phyloP scores from a whole-genome alignment of 2,888 invertebrate genomes.

The Chloromyia formosa region DNA sequence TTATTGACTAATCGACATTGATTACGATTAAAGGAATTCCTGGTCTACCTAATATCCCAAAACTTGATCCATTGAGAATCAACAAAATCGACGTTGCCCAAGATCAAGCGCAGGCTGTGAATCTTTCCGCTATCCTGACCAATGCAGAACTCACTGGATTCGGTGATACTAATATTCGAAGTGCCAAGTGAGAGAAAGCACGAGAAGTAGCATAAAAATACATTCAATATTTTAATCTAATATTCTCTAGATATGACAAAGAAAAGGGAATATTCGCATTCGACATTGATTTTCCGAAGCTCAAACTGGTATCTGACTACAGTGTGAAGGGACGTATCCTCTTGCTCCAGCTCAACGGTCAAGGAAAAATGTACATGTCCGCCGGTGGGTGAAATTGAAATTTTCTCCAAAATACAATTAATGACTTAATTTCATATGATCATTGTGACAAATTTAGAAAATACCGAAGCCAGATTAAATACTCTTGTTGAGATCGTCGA shows the following conservation, averaged over 20 bases:
- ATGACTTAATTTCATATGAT: background rate
- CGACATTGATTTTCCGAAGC: slow-evolving; percentile 68
- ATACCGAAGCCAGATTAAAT: slow-evolving; percentile 73
- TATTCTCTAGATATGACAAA: slow-evolving; percentile 18
- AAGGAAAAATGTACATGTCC: slow-evolving; percentile 69
- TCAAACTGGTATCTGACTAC: slow-evolving; percentile 76
- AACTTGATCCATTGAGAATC: slow-evolving; percentile 74
- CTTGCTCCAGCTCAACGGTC: slow-evolving; percentile 74
- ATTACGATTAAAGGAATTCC: slow-evolving; percentile 57
- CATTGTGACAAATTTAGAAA: slow-evolving; percentile 63
- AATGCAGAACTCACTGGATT: slow-evolving; percentile 75
- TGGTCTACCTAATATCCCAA: slow-evolving; percentile 66
- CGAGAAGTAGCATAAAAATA: background rate
- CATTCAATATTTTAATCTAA: background rate
- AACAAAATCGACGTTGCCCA: slow-evolving; percentile 75
- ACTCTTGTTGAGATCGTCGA: slow-evolving; percentile 73
- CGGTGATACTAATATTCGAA: slow-evolving; percentile 71
- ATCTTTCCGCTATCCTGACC: slow-evolving; percentile 75
- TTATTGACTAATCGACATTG: background rate
- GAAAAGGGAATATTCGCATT: slow-evolving; percentile 14
- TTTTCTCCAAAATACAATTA: too few relatives aligned
- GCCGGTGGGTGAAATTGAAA: background rate
- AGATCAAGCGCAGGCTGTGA: slow-evolving; percentile 76
- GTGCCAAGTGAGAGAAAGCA: slow-evolving; percentile 67
- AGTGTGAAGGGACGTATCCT: slow-evolving; percentile 75